Base-by-base conservation (phyloP, 2,797 vertebrate genomes). In the Sebastes oblongus region DNA sequence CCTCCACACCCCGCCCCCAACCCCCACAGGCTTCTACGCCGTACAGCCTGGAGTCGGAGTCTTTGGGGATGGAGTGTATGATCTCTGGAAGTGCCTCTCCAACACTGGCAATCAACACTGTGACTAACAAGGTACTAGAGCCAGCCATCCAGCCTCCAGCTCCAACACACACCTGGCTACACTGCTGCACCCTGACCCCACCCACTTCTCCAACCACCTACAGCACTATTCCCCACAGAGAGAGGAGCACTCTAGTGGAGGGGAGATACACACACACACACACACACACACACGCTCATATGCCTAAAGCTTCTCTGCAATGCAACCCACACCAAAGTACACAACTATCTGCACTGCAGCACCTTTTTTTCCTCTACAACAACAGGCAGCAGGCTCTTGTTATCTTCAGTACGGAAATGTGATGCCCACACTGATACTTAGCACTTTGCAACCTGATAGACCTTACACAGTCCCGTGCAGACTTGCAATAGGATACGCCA, bases 11-110 rank as follows among this genome's bases (percentile, higher is more conserved):
- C 87, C 61, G 10, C 39, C 84, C 77, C 81, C 83, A 84, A 81
- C 92, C 86, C 88, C 82, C 86, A 82, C 90, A 98, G 97, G 97
- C 97, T 93, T 97, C 97, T 91, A 97, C 97, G 85, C 97, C 97
- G 78, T 97, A 98, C 96, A 98, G 97, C 96, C 95, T 97, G 95
- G 97, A 98, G 94, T 97, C 97, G 67, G 97, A 98, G 93, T 97
- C 97, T 95, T 96, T 98, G 95, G 97, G 97, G 96, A 97, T 98
- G 97, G 97, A 98, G 95, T 97, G 97, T 96, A 98, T 97, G 95
- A 97, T 98, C 95, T 96, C 97, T 96, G 97, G 96, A 97, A 98
- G 97, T 97, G 97, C 97, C 97, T 98, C 97, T 96, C 97, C 97
- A 94, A 97, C 97, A 93, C 94, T 97, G 96, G 97, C 97, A 95